Conservation (phyloP, 2,113 vertebrate species). For the Orycteropus afer region DNA sequence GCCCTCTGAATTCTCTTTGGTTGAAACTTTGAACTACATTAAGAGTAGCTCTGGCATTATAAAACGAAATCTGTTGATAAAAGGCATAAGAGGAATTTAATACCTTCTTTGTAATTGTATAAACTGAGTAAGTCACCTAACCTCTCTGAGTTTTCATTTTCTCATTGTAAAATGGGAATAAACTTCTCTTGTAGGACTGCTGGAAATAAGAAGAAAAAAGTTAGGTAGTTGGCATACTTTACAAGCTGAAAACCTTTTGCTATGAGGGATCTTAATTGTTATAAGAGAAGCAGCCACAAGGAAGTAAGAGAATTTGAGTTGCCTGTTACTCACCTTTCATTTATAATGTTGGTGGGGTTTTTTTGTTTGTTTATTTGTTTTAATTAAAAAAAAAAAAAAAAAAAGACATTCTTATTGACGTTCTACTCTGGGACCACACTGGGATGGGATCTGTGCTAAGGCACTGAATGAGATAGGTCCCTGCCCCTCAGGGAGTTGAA, state of each 20-base stretch:
- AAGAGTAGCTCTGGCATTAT: background rate
- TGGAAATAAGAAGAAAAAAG: background rate
- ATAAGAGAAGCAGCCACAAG: background rate
- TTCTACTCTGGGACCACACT: background rate
- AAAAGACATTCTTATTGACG: background rate
- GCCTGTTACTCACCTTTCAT: background rate
- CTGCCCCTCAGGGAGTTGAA: background rate
- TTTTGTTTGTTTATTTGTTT: background rate
- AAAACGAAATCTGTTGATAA: background rate
- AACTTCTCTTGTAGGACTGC: background rate
- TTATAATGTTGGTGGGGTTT: too few species aligned
- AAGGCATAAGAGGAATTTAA: background rate
- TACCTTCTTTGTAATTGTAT: background rate
- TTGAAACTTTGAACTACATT: background rate
- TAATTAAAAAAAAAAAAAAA: background rate
- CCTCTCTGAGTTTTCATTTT: conserved; percentile 34
- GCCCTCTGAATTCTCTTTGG: background rate
- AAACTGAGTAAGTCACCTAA: background rate
- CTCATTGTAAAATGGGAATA: conserved; percentile 18
- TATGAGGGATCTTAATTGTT: background rate
- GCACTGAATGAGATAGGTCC: background rate
- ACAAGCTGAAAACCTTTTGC: background rate
- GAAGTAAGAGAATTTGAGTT: background rate
- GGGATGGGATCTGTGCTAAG: background rate
- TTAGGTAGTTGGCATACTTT: background rate